Evolutionary conservation across 2,888 invertebrate species (phyloP), one percentile per base, ranked within the genome.

Genomic region (Tyria jacobaeae): DNA sequence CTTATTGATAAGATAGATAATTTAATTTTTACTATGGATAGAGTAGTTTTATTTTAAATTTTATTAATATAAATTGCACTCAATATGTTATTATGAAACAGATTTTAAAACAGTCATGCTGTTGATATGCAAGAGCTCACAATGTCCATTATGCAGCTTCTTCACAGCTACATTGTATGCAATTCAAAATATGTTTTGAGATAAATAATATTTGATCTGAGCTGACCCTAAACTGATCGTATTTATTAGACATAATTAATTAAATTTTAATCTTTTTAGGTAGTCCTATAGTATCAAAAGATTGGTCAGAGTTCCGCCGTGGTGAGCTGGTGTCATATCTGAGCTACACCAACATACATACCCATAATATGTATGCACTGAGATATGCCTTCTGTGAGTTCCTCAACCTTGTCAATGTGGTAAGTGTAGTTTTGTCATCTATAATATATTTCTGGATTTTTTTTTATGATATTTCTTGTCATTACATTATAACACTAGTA

Each of bases 321-420:
- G 88, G 91, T 0, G 94, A 94, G 78, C 87, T 96, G 52, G 89
- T 95, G 9, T 89, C 94, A 15, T 96, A 96, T 83, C 90, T 96
- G 64, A 85, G 93, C 64, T 89, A 89, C 73, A 94, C 93, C 50
- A 95, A 95, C 80, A 86, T 91, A 10, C 90, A 95, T 75, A 90
- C 94, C 0, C 95, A 96, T 80, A 95, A 95, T 75, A 89, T 95
- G 78, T 97, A 97, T 78, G 96, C 96, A 2, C 82, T 95, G 54
- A 94, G 96, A 64, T 97, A 96, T 81, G 94, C 95, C 44, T 86
- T 96, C 72, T 97, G 97, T 78, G 97, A 97, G 88, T 66, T 96
- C 9, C 89, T 97, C 62, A 97, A 97, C 86, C 95, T 97, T 75
- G 37, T 94, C 35, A 97, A 97, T 88, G 96, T 96, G 86, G 96